phyloP scores from a whole-genome alignment of 2,797 vertebrate species.

The Sebastes paucispinis region DNA sequence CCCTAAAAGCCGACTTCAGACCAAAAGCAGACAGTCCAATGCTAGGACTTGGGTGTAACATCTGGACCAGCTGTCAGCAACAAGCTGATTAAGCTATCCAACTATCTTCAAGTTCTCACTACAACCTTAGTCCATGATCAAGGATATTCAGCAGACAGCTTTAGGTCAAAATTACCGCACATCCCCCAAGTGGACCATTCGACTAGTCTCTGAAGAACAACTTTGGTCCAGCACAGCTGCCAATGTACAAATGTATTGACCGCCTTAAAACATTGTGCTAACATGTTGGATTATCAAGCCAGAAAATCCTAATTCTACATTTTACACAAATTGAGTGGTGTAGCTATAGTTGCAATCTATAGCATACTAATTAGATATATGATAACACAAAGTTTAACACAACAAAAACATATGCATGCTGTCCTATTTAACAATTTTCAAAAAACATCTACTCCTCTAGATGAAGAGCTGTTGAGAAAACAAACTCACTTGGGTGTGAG shows the following conservation, averaged over 20 bases:
- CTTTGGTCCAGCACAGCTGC: neutral
- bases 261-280: neutral
- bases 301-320: neutral
- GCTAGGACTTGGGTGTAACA: neutral
- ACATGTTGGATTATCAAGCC: neutral
- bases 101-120: neutral
- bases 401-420: neutral
- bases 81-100: fast-evolving
- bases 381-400: neutral
- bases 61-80: constrained; percentile 1
- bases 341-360: neutral
- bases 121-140: neutral
- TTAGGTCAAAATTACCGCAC: neutral
- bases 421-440: neutral
- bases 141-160: neutral
- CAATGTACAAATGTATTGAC: neutral
- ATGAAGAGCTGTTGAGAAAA: neutral
- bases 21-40: neutral
- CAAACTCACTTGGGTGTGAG: neutral
- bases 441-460: neutral
- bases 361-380: neutral
- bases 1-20: neutral
- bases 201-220: neutral
- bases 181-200: neutral
- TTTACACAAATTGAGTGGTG: neutral